phyloP scores from a whole-genome alignment of 2,113 vertebrate genomes.

The Oreochromis aureus region DNA sequence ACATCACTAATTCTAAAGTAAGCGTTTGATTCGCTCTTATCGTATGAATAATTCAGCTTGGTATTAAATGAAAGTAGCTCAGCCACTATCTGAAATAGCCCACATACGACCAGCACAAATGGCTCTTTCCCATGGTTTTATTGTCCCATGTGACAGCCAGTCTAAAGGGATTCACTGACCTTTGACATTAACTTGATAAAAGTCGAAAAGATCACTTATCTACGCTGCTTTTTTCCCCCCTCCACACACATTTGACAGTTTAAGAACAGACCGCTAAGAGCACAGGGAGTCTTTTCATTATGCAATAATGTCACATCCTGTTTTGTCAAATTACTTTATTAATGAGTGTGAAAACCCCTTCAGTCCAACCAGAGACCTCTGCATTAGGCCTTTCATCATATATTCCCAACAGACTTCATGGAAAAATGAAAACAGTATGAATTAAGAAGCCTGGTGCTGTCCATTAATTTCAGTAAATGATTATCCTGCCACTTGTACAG shows the following conservation, averaged over 20 bases:
- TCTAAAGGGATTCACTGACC: neutral
- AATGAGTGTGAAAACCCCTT: conserved; percentile 17
- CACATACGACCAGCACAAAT: neutral
- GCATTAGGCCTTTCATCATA: neutral
- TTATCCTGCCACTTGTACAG: conserved; percentile 30
- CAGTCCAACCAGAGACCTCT: conserved; percentile 8
- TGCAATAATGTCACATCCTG: neutral
- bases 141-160: neutral
- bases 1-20: neutral
- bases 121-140: neutral
- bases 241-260: neutral
- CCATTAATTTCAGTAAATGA: conserved; percentile 43
- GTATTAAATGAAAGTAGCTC: conserved; percentile 34
- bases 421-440: conserved; percentile 14
- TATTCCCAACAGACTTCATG: neutral
- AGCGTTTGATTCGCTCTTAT: neutral
- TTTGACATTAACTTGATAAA: conserved; percentile 23
- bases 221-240: neutral
- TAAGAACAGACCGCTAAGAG: neutral
- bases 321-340: conserved; percentile 33
- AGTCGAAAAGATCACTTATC: neutral
- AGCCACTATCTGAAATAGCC: neutral
- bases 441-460: conserved; percentile 3
- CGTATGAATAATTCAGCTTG: conserved; percentile 65
- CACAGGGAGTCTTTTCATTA: neutral